These are phyloP conservation scores for Palloptera scutellata DNA, from an alignment of 2,888 invertebrate genomes.

Conservation along the genomic window DNA sequence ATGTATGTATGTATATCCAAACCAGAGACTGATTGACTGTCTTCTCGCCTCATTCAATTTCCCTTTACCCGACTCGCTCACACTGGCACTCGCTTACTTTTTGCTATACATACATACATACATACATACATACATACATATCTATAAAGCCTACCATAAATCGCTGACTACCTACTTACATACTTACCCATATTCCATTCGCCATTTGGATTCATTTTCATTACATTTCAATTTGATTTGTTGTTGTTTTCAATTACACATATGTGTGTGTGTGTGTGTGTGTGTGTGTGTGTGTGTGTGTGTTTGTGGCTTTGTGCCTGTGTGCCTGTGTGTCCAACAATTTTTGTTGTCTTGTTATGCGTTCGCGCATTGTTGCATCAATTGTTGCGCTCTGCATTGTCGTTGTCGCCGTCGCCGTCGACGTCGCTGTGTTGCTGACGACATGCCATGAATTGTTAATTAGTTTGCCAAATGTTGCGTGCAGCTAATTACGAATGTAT, in stretches of 20 bases:
- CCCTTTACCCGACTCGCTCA: no score
- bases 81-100: no score
- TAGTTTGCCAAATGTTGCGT: conserved; percentile 37
- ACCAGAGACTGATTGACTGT: no score
- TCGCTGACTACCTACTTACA: no score
- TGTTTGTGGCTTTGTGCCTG: neutral
- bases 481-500: conserved; percentile 24
- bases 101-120: no score
- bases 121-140: no score
- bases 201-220: neutral
- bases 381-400: conserved; percentile 35
- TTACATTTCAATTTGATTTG: conserved; percentile 28
- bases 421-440: neutral
- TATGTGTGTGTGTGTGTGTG: neutral
- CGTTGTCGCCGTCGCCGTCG: conserved; percentile 2
- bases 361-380: conserved; percentile 36
- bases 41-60: no score
- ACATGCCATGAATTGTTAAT: conserved; percentile 34
- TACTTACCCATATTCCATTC: no score
- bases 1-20: no score
- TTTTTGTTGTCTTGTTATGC: conserved; percentile 1
- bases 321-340: neutral
- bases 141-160: no score
- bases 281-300: neutral
- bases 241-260: conserved; percentile 15